Percentiles rank a stretch among this genome's conserved stretches.
Conservation (phyloP, 2,888 invertebrate genomes). For the Dioctria linearis region DNA sequence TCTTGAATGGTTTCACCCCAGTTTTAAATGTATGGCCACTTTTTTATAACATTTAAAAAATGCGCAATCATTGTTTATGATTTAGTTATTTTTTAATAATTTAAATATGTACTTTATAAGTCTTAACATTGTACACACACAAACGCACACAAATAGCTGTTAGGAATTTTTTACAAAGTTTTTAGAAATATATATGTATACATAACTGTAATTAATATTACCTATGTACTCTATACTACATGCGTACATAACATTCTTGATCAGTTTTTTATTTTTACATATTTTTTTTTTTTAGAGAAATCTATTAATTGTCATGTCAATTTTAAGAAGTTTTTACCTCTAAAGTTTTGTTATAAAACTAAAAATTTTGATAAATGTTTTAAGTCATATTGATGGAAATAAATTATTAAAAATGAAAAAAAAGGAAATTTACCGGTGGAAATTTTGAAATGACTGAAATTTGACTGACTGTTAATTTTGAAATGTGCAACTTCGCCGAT, state of each 20-base stretch:
- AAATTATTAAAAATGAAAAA: constrained; percentile 23
- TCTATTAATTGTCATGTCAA: constrained; percentile 22
- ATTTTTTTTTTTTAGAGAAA: constrained; percentile 15
- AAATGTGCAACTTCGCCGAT: no score
- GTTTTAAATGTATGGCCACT: constrained; percentile 14
- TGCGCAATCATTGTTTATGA: constrained; percentile 19
- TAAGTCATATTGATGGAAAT: constrained; percentile 44
- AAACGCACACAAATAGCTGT: constrained; percentile 45
- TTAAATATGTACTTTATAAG: constrained; percentile 19
- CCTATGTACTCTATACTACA: no score
- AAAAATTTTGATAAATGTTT: constrained; percentile 42
- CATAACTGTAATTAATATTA: not conserved
- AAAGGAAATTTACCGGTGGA: no score
- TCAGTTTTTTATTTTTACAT: no score
- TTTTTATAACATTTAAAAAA: not conserved
- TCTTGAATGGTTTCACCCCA: constrained; percentile 29
- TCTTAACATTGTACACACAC: constrained; percentile 45
- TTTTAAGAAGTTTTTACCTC: not conserved
- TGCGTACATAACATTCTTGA: no score
- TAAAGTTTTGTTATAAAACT: constrained; percentile 41
- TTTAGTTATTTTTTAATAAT: constrained; percentile 16
- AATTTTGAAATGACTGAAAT: no score
- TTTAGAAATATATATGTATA: not conserved
- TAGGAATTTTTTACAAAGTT: constrained; percentile 30
- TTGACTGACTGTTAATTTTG: no score